Base-by-base conservation (phyloP, 2,797 vertebrate genomes). In the Choloepus didactylus region DNA sequence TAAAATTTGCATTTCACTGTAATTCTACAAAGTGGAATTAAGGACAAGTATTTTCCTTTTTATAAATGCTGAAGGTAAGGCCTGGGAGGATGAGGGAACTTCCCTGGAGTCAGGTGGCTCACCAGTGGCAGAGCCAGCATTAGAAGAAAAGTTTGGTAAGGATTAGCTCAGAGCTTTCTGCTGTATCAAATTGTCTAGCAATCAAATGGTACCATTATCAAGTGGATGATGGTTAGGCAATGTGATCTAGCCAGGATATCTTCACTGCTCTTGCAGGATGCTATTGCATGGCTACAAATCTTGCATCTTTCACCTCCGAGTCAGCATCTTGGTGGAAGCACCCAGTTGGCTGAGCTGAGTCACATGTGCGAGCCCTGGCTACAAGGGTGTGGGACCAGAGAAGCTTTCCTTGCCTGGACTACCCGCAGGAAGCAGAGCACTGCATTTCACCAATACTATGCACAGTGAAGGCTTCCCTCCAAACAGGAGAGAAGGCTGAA, bases 1-100 rank as follows among this genome's bases (percentile, higher is more conserved):
- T 87, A 69, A 94, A 94, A 44, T 72, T 88, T 81, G 49, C 11
- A 87, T 96, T 94, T 96, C 7, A 59, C 10, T 41, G 66, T 59
- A 77, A 49, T 80, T 95, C 79, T 80, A 72, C 49, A 6, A 73
- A 83, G 25, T 35, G 27, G 25, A 23, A 19, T 89, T 64, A 21
- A 72, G 23, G 49, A 77, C 35, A 46, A 19, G 69, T 60, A 19
- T 82, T 94, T 94, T 81, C 60, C 77, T 85, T 77, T 9, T 91
- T 81, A 59, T 72, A 84, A 88, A 77, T 59, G 70, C 77, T 89
- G 54, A 38, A 76, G 7, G 3, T 56, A 54, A 94, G 73, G 35
- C 46, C 51, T 85, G n/a, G 23, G 51, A 84, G 60, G 84, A 69
- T 1, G 10, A 31, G 49, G 77, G 46, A 46, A 70, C 6, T 94